Evolutionary conservation across 64 coral and sea anemone species (phyloP).

Genomic region (Stylophora pistillata): DNA sequence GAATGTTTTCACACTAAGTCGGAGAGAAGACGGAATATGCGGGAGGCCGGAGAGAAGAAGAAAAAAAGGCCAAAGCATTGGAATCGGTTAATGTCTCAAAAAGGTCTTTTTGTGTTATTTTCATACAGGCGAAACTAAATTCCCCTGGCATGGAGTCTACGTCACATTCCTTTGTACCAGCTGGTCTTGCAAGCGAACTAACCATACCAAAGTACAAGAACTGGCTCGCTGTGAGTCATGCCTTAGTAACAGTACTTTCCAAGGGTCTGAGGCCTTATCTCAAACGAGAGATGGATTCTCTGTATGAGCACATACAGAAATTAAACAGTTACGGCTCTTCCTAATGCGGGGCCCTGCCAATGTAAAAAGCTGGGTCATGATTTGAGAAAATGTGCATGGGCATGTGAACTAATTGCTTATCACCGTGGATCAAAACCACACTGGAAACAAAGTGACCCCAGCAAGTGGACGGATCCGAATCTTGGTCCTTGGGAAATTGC

Average conservation of each 20-base stretch:
- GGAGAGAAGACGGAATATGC: too few relatives aligned
- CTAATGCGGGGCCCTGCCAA: background rate
- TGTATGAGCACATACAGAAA: background rate
- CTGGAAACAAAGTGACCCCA: constrained; percentile 36
- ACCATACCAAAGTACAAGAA: constrained; percentile 4
- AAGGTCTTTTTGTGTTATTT: background rate
- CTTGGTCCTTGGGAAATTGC: constrained; percentile 63
- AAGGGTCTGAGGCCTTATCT: constrained; percentile 7
- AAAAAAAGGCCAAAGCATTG: too few relatives aligned
- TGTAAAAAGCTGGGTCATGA: background rate
- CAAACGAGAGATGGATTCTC: background rate
- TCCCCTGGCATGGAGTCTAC: background rate
- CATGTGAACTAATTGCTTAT: background rate
- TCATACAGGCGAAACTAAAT: background rate
- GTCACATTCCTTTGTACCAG: background rate
- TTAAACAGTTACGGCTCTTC: background rate
- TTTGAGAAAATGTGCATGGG: background rate
- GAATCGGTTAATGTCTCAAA: too few relatives aligned
- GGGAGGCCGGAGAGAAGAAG: too few relatives aligned
- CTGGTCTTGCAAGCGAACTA: background rate
- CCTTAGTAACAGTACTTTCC: background rate
- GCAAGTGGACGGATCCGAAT: constrained; percentile 13
- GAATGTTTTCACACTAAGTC: too few relatives aligned
- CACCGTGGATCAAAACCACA: background rate
- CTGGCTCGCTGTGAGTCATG: constrained; percentile 15